Evolutionary conservation across 2,797 vertebrate genomes (phyloP).

Genomic region (Peromyscus aztecus): DNA sequence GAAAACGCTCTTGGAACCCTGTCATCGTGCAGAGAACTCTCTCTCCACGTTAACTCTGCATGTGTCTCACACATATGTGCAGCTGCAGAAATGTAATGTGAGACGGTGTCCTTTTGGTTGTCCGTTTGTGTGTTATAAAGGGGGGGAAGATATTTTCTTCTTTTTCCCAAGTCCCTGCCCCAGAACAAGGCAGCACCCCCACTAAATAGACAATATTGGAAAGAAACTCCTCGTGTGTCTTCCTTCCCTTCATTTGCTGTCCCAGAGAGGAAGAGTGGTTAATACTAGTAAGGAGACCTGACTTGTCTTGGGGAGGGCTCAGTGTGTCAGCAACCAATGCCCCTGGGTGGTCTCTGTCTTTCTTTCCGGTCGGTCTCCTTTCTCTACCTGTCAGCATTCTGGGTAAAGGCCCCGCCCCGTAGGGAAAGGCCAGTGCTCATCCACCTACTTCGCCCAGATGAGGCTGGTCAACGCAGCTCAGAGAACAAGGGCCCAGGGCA

Average conservation of each 20-base stretch:
- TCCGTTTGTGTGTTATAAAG: not conserved
- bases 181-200: constrained; percentile 17
- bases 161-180: not conserved
- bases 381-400: not conserved
- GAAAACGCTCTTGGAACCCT: constrained; percentile 70
- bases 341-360: fast-evolving
- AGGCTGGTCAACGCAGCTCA: not conserved
- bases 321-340: not conserved
- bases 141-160: not conserved
- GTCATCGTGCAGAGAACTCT: constrained; percentile 22
- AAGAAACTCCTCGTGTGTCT: not conserved
- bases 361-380: not conserved
- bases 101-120: constrained; percentile 16
- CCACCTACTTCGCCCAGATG: not conserved
- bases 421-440: not conserved
- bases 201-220: not conserved
- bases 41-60: constrained; percentile 6
- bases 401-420: not conserved
- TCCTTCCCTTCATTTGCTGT: not conserved
- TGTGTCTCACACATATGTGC: not conserved
- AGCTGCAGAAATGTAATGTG: not conserved
- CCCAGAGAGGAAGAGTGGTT: not conserved
- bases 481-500: not conserved
- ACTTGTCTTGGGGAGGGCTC: not conserved
- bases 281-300: not conserved